Evolutionary conservation across 2,797 vertebrate species (phyloP).

Genomic region (Thamnophis elegans): DNA sequence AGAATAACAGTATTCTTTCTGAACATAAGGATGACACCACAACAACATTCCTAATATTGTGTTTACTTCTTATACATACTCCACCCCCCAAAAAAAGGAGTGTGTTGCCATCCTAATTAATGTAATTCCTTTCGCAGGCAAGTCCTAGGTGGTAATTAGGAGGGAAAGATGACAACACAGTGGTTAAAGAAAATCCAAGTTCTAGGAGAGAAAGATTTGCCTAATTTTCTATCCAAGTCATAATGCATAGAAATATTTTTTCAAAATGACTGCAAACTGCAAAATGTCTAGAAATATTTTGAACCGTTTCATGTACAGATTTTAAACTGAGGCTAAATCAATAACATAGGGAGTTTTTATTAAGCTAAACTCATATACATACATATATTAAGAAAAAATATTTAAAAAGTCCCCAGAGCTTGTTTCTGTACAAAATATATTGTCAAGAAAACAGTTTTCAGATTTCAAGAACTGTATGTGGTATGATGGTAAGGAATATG

Average conservation of each 20-base stretch:
- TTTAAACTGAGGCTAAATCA: background rate
- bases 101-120: background rate
- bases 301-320: background rate
- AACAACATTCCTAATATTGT: background rate
- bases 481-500: background rate
- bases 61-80: background rate
- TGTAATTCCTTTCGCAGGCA: background rate
- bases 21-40: background rate
- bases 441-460: background rate
- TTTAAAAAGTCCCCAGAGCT: background rate
- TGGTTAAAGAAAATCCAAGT: background rate
- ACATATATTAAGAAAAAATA: background rate
- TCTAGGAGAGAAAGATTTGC: background rate
- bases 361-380: background rate
- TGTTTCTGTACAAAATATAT: background rate
- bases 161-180: background rate
- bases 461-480: background rate
- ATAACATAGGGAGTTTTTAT: background rate
- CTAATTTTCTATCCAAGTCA: background rate
- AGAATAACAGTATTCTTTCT: constrained; percentile 21
- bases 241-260: background rate
- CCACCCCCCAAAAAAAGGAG: background rate
- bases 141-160: background rate
- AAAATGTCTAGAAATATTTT: background rate
- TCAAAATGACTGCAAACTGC: background rate